Evolutionary conservation across 2,113 vertebrate species (phyloP).

Genomic region (Oncorhynchus keta): DNA sequence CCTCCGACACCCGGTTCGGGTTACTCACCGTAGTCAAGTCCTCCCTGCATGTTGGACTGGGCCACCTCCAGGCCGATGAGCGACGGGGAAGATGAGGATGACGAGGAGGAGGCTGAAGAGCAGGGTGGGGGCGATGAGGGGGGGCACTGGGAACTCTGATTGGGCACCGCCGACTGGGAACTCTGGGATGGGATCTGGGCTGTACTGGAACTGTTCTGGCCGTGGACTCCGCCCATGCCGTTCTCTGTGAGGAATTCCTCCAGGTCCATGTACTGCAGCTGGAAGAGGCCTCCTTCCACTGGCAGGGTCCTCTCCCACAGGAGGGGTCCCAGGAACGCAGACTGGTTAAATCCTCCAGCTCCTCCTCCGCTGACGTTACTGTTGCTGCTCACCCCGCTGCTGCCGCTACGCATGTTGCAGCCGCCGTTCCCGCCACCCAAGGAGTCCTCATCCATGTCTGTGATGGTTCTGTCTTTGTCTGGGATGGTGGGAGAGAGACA

Average conservation of each 20-base stretch:
- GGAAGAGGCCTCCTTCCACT: conserved; percentile 76
- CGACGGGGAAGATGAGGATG: conserved; percentile 69
- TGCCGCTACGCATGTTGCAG: conserved; percentile 62
- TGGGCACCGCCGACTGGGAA: conserved; percentile 75
- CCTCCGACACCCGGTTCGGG: background rate
- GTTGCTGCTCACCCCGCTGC: conserved; percentile 44
- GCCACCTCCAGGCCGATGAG: conserved; percentile 75
- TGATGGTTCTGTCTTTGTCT: conserved; percentile 69
- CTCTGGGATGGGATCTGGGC: conserved; percentile 78
- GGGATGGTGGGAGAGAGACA: conserved; percentile 11
- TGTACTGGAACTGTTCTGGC: conserved; percentile 71
- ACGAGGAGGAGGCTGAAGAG: conserved; percentile 68
- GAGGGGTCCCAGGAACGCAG: conserved; percentile 68
- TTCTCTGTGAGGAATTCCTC: conserved; percentile 81
- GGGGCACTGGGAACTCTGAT: conserved; percentile 79
- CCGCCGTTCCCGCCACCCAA: conserved; percentile 40
- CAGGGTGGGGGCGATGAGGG: conserved; percentile 69
- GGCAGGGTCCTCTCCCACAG: conserved; percentile 78
- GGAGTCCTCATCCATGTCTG: conserved; percentile 72
- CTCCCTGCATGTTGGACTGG: conserved; percentile 61
- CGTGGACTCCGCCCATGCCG: conserved; percentile 75
- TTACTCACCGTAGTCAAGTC: conserved; percentile 73
- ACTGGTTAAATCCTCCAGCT: conserved; percentile 65
- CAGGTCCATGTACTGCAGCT: conserved; percentile 83
- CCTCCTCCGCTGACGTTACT: conserved; percentile 26